Conservation (phyloP, 1,140 invertebrate genomes). For the Alviniconcha marisindica region DNA sequence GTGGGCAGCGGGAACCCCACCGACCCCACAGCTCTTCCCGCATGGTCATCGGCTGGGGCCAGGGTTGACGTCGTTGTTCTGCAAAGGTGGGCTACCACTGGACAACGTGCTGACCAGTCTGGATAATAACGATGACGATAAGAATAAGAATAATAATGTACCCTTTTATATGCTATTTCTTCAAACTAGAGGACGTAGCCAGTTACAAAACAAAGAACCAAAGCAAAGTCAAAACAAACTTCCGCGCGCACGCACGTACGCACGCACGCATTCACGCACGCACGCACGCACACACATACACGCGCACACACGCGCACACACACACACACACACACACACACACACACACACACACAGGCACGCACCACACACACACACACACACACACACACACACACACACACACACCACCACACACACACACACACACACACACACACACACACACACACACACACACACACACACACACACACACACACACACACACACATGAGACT, state of each 20-base stretch:
- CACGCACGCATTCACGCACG: not conserved
- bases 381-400: not conserved
- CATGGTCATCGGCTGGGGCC: no score
- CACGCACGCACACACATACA: not conserved
- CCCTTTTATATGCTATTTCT: no score
- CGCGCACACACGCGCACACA: not conserved
- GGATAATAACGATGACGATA: no score
- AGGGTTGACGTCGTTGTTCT: no score
- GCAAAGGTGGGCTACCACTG: no score
- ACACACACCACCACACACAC: not conserved
- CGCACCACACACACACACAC: constrained; percentile 25
- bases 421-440: not conserved
- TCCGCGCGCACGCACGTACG: not conserved
- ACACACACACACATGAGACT: not conserved
- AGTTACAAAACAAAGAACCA: no score
- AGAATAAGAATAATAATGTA: no score
- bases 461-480: not conserved
- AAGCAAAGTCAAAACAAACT: no score
- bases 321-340: not conserved
- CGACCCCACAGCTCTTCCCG: no score
- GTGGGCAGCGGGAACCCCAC: no score
- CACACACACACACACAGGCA: not conserved
- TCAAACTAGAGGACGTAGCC: no score
- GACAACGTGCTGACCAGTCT: no score
- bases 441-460: not conserved